These are phyloP conservation scores for Saturnia pavonia DNA, from an alignment of 2,888 invertebrate species.

Conservation along the genomic window DNA sequence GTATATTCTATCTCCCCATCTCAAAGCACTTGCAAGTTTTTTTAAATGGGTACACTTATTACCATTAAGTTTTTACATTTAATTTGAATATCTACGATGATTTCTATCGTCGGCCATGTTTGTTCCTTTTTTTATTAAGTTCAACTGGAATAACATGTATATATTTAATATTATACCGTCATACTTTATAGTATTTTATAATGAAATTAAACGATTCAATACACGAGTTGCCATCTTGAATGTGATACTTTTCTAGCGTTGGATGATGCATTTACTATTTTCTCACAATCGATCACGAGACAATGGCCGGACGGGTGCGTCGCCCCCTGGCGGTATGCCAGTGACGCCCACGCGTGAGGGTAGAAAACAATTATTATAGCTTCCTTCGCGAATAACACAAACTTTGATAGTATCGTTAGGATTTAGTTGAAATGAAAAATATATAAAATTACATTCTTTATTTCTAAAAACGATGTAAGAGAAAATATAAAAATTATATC, in stretches of 20 bases:
- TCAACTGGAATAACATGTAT: not conserved
- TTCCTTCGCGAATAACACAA: not conserved
- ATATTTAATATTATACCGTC: not conserved
- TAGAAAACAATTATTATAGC: constrained; percentile 26
- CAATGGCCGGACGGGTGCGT: constrained; percentile 46
- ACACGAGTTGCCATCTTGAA: not conserved
- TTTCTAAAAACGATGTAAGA: not conserved
- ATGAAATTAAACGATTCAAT: not conserved
- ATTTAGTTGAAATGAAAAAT: not conserved
- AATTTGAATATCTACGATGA: not conserved
- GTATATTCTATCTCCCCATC: no score
- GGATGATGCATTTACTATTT: constrained; percentile 19
- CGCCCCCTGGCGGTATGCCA: constrained; percentile 49
- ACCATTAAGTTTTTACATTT: not conserved
- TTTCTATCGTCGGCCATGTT: not conserved
- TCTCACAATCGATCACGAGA: constrained; percentile 33
- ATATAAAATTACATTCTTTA: not conserved
- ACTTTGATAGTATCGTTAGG: not conserved
- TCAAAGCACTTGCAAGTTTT: no score
- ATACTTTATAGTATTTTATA: not conserved
- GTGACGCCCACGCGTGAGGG: constrained; percentile 42
- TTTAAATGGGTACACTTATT: no score
- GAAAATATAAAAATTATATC: no score
- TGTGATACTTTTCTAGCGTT: not conserved
- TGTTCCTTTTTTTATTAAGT: not conserved